Evolutionary conservation across 2,797 vertebrate genomes (phyloP).

Genomic region (Artibeus lituratus): DNA sequence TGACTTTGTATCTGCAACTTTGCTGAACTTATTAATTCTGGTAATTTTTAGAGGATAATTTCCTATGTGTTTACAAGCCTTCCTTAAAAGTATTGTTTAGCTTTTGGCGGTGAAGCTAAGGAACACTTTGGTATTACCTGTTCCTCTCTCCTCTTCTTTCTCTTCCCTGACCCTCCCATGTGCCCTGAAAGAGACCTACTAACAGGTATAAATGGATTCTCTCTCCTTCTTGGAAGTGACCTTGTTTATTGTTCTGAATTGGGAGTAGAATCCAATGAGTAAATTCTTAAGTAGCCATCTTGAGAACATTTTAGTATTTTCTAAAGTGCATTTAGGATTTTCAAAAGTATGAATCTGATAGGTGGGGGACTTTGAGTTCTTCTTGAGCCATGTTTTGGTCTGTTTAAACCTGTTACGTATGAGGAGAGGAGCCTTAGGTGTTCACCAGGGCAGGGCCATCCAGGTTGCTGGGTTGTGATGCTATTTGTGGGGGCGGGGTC

Average conservation of each 20-base stretch:
- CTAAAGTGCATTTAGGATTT: neutral
- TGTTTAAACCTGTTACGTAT: too few relatives aligned
- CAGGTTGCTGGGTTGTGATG: too few relatives aligned
- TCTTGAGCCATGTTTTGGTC: too few relatives aligned
- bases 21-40: neutral
- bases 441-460: too few relatives aligned
- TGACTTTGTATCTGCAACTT: neutral
- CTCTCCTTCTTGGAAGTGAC: neutral
- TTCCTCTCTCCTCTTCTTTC: neutral
- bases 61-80: neutral
- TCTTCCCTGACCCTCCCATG: neutral
- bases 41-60: neutral
- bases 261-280: neutral
- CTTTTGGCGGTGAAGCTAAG: neutral
- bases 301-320: neutral
- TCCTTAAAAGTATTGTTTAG: neutral
- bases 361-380: too few relatives aligned
- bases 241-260: neutral
- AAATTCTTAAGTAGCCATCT: neutral
- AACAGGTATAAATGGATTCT: neutral
- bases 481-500: too few relatives aligned
- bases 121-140: neutral
- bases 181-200: neutral
- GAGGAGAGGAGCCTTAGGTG: too few relatives aligned
- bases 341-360: neutral